Evolutionary conservation across 2,113 vertebrate genomes (phyloP), one percentile per base, ranked within the genome.

Genomic region (Todiramphus chloris): DNA sequence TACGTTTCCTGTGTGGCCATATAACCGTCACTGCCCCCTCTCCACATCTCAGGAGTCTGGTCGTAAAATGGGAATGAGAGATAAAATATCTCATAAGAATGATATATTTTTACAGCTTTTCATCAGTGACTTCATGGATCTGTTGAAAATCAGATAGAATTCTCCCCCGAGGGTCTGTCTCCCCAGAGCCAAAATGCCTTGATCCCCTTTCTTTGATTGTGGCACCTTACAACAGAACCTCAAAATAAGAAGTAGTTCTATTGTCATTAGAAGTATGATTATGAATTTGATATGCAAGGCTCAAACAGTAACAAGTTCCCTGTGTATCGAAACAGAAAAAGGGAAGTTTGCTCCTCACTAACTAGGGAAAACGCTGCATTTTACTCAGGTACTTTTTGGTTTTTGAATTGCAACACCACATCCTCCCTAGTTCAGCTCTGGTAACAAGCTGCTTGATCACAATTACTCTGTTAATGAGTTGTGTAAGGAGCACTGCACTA

Each of bases 241-340:
- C 48, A 14, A 13, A 77, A 3, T 6, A 30, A 73, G 51, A 41
- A 17, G 56, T 2, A 12, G 5, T 24, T 35, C 17, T 35, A 19
- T 5, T 1, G 1, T 16, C 51, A 23, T 17, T 33, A 35, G 11
- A 13, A 2, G 6, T 4, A 9, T 4, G 2, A 8, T 11, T 17
- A 5, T 12, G 23, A 30, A 30, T 48, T 30, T 24, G 37, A 10
- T 8, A 15, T n/a, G 63, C 31, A 25, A 16, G 48, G 76, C 53
- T 55, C 33, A 46, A 28, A 19, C 28, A 16, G 8, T 8, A 53
- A 72, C 3, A 9, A 41, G 16, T 5, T 75, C 55, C 41, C 28
- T 13, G 21, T 5, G 6, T 44, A 60, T 12, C 4, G 20, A 11
- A 50, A 31, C 21, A 69, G 13, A n/a, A 50, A 11, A 37, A 28